phyloP scores from a whole-genome alignment of 2,113 vertebrate genomes.

The Pituophis catenifer region DNA sequence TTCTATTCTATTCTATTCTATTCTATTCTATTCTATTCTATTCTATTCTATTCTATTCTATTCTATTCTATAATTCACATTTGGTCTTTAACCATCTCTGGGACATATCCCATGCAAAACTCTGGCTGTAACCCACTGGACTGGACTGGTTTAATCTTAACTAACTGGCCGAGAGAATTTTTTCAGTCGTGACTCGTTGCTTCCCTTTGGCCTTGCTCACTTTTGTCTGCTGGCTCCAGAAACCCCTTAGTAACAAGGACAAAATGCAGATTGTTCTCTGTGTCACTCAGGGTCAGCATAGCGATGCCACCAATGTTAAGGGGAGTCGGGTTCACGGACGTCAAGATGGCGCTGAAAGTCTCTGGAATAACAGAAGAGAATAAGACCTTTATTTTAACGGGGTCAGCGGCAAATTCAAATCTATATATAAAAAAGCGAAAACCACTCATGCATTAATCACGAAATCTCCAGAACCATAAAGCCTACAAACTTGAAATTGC shows the following conservation, averaged over 20 bases:
- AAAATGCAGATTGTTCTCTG: conserved; percentile 92
- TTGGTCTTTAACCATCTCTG: neutral
- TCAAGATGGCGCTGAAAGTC: conserved; percentile 88
- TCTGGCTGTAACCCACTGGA: neutral
- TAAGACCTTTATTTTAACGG: no score
- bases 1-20: neutral
- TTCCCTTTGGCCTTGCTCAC: conserved; percentile 55
- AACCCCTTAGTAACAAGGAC: conserved; percentile 89
- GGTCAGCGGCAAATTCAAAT: neutral
- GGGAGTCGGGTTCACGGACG: conserved; percentile 69
- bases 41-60: neutral
- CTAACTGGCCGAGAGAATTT: neutral
- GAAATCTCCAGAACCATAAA: no score
- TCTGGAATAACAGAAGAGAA: conserved; percentile 68
- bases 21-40: neutral
- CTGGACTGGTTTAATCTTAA: neutral
- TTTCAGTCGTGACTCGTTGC: neutral
- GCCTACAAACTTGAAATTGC: no score
- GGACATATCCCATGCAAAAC: neutral
- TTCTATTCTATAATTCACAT: neutral
- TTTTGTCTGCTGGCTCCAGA: conserved; percentile 65
- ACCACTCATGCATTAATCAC: no score
- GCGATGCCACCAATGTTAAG: conserved; percentile 83
- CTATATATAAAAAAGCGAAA: no score
- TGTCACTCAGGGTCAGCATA: conserved; percentile 89